phyloP scores from a whole-genome alignment of 2,888 invertebrate species.

The Siphlonurus alternatus region DNA sequence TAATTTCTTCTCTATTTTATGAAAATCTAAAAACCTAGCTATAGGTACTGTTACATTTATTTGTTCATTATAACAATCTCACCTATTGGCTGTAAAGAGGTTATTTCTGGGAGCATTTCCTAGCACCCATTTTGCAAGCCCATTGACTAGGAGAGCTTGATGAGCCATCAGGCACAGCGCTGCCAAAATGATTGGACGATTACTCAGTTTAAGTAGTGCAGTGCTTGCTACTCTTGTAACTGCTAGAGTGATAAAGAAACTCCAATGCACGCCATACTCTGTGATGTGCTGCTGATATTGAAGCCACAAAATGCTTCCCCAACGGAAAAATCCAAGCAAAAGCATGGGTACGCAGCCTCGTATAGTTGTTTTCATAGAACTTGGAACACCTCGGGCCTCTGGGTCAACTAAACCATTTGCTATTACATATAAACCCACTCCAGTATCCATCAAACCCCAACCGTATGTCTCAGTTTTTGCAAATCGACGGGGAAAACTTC shows the following conservation, averaged over 20 bases:
- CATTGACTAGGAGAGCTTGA: conserved; percentile 42
- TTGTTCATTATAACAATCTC: no score
- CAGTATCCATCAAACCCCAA: conserved; percentile 85
- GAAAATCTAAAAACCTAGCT: no score
- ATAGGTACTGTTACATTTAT: no score
- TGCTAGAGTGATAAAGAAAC: conserved; percentile 91
- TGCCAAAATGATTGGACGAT: conserved; percentile 36
- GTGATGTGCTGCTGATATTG: conserved; percentile 76
- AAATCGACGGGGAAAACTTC: conserved; percentile 63
- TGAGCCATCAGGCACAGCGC: conserved; percentile 40
- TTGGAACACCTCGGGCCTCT: conserved; percentile 26
- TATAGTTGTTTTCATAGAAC: conserved; percentile 8
- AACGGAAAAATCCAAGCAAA: conserved; percentile 44
- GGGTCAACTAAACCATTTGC: conserved; percentile 61
- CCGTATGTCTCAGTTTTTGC: conserved; percentile 80
- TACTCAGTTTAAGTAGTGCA: conserved; percentile 36
- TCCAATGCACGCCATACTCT: conserved; percentile 97
- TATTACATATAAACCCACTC: conserved; percentile 76
- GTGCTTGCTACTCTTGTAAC: conserved; percentile 58
- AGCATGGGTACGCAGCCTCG: conserved; percentile 30
- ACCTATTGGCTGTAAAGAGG: conserved; percentile 55
- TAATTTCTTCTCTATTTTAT: no score
- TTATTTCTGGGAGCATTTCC: conserved; percentile 35
- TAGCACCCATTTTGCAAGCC: conserved; percentile 56
- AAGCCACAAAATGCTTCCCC: conserved; percentile 37